Evolutionary conservation across 2,797 vertebrate species (phyloP), one percentile per base, ranked within the genome.

Genomic region (Oryzias sinensis): DNA sequence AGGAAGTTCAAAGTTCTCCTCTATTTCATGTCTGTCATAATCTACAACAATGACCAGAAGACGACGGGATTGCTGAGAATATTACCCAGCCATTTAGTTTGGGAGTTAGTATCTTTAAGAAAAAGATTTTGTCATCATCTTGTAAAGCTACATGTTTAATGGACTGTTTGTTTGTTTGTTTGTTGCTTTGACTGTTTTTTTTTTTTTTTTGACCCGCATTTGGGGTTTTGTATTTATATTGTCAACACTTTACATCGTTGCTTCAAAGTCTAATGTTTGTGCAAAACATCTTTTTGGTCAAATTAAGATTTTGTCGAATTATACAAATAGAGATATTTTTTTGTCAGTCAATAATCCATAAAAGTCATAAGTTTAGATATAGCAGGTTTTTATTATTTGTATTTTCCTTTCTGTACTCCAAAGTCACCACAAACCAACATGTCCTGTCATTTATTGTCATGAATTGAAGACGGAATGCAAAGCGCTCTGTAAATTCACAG

Each of bases 401-500:
- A 18, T 25, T 0, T 20, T 55, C 66, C 67, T 50, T 41, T 49
- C 48, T 49, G 17, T 54, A 59, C 50, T 4, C 9, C n/a, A 40
- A 50, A 49, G 47, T 65, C 57, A 47, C 53, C 57, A 8, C 68
- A 70, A 22, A 71, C 74, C 79, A 83, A 79, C 72, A 70, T 72
- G 75, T 55, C 33, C 22, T 53, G 58, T 50, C 47, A 60, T 24
- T 45, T 72, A 44, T 40, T 74, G 62, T 62, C 25, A 33, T 64
- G 37, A 65, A 52, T 40, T 27, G 62, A 17, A 62, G 65, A 68
- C 50, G 11, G 22, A 61, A 62, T 54, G n/a, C 74, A 53, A 76
- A 66, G 50, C 74, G 65, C 50, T 82, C 48, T 84, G 72, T 77
- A 85, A 74, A 70, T 70, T 45, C 65, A 72, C 53, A 46, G 41